Evolutionary conservation across 2,113 vertebrate genomes (phyloP).

Genomic region (Xyrauchen texanus): DNA sequence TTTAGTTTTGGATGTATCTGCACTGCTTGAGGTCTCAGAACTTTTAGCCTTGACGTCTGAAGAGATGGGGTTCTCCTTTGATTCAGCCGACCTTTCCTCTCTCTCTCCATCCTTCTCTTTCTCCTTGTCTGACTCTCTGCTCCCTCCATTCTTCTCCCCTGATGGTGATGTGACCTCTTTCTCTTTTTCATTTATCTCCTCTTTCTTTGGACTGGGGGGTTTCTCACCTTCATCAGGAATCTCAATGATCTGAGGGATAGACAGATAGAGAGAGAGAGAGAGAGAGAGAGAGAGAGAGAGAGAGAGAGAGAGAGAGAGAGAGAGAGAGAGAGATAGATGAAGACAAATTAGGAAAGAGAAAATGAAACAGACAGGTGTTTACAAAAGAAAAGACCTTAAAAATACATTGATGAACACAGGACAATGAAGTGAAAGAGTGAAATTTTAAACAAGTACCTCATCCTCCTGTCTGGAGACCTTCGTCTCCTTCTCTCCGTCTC

Average conservation of each 20-base stretch:
- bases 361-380: too few species aligned
- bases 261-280: constrained; percentile 17
- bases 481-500: constrained; percentile 53
- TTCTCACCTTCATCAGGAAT: constrained; percentile 78
- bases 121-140: constrained; percentile 76
- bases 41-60: constrained; percentile 66
- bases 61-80: constrained; percentile 43
- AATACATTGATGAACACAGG: too few species aligned
- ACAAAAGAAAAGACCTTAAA: too few species aligned
- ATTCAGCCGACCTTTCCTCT: constrained; percentile 61
- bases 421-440: not conserved
- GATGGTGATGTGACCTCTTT: constrained; percentile 7
- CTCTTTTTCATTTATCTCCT: constrained; percentile 70
- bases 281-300: constrained; percentile 19
- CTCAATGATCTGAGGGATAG: constrained; percentile 72
- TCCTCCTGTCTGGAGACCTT: constrained; percentile 46
- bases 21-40: constrained; percentile 74
- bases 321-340: too few species aligned
- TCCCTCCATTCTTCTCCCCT: constrained; percentile 75
- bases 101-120: constrained; percentile 69
- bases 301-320: not conserved
- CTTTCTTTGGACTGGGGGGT: constrained; percentile 72
- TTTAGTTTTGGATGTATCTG: constrained; percentile 82
- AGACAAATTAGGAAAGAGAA: too few species aligned
- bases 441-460: constrained; percentile 49